Evolutionary conservation across 1,140 invertebrate species (phyloP), one percentile per base, ranked within the genome.

Genomic region (Mycetomoellerius zeteki): DNA sequence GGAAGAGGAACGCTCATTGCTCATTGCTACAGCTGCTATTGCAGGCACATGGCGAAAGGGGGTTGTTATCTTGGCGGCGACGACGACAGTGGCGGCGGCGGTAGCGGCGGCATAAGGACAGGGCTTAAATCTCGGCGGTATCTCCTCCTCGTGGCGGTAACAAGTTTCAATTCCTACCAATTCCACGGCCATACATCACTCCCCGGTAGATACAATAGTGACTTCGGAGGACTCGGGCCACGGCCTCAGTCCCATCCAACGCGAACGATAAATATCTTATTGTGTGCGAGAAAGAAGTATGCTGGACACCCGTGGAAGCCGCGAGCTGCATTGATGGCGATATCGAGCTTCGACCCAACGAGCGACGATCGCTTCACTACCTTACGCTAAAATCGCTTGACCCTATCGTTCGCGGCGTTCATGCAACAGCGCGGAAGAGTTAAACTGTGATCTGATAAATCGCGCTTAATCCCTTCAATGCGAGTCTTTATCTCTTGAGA

Each of bases 131-230:
- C 93, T 94, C 91, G 86, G 52, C 91, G 90, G 92, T 92, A 93
- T 94, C 92, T 93, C 86, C 88, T 88, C 65, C 90, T 69, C 87
- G 87, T 75, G 86, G 90, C 92, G 88, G 93, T 94, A 94, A 94
- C 93, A 94, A 94, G 92, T 94, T 94, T 94, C 91, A 93, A 94
- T 94, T 94, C 93, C 93, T 93, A 94, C 93, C 92, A 94, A 94
- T 94, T 94, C 92, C 87, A 84, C 81, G 92, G 93, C 92, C 93
- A 93, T 94, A 92, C 93, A 94, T 94, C 94, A 94, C 94, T 94
- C 91, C 81, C 58, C 56, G 81, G 89, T 89, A 93, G 90, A 92
- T 92, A 93, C 93, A 93, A 93, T 93, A 92, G 92, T 88, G 92
- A 92, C 93, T 93, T 93, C 90, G 92, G 89, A 33, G 62, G 82